These are phyloP conservation scores for Otolemur crassicaudatus DNA, from an alignment of 2,797 vertebrate genomes.

Conservation along the genomic window DNA sequence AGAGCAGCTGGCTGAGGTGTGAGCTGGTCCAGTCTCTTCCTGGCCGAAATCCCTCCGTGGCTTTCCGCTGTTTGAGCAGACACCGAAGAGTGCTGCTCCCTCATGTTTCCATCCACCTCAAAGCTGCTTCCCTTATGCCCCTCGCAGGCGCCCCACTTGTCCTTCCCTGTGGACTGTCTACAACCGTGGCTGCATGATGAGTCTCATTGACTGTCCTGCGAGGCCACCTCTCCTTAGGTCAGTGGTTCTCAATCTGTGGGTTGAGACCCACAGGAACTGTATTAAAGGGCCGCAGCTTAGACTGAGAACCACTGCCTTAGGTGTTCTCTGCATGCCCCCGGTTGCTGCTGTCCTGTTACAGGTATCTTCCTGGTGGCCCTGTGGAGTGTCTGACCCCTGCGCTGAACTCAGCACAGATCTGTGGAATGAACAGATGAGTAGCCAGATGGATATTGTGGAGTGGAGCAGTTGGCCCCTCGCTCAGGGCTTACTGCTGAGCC, in stretches of 20 bases:
- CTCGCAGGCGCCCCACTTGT: neutral
- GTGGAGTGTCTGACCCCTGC: neutral
- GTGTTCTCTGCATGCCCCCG: fast-evolving
- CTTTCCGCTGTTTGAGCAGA: neutral
- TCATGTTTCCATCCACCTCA: fast-evolving
- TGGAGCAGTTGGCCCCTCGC: neutral
- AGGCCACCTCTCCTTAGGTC: neutral
- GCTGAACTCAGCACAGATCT: neutral
- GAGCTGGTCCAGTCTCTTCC: neutral
- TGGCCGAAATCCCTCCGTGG: neutral
- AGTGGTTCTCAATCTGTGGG: no score
- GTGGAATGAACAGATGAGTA: neutral
- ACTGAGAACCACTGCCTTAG: no score
- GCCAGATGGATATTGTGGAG: neutral
- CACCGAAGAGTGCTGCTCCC: neutral
- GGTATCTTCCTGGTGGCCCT: neutral
- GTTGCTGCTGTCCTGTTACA: neutral
- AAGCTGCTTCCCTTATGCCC: fast-evolving
- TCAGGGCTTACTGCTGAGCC: fast-evolving
- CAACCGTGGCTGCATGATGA: neutral
- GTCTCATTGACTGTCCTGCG: neutral
- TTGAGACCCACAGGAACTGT: no score
- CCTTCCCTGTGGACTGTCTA: neutral
- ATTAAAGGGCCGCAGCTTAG: no score
- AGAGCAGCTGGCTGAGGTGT: neutral